Conservation (phyloP, 2,888 invertebrate species). For the Dasypolia templi region DNA sequence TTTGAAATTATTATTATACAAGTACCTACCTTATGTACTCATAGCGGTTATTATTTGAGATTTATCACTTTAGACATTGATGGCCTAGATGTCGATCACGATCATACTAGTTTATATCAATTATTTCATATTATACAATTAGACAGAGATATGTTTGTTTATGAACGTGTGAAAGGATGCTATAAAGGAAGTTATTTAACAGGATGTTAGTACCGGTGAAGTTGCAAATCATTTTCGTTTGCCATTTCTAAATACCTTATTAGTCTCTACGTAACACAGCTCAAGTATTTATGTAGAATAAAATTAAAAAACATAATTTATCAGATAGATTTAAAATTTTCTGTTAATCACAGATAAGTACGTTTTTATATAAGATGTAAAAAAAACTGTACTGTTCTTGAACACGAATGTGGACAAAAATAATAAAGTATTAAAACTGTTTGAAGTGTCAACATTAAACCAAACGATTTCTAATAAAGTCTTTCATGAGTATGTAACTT, state of each 20-base stretch:
- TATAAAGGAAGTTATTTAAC: slow-evolving; percentile 42
- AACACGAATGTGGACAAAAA: neutral
- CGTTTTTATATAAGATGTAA: neutral
- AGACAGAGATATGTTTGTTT: slow-evolving; percentile 16
- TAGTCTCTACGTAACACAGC: neutral
- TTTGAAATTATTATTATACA: slow-evolving; percentile 58
- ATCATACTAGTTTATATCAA: slow-evolving; percentile 55
- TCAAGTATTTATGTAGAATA: neutral
- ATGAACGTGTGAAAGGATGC: slow-evolving; percentile 39
- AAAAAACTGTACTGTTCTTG: neutral
- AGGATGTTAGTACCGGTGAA: slow-evolving; percentile 26
- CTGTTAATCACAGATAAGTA: neutral
- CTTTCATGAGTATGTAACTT: neutral
- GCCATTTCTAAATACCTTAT: slow-evolving; percentile 2
- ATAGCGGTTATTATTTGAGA: slow-evolving; percentile 33
- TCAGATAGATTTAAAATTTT: neutral
- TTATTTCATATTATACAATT: slow-evolving; percentile 34
- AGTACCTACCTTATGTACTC: slow-evolving; percentile 33
- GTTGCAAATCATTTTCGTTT: slow-evolving; percentile 13
- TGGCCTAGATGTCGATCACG: slow-evolving; percentile 52
- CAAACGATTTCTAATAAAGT: neutral
- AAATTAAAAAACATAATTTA: neutral
- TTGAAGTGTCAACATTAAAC: neutral
- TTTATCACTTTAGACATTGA: slow-evolving; percentile 54
- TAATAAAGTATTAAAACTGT: neutral